Base-by-base conservation (phyloP, 2,797 vertebrate species). In the Rousettus madagascariensis region DNA sequence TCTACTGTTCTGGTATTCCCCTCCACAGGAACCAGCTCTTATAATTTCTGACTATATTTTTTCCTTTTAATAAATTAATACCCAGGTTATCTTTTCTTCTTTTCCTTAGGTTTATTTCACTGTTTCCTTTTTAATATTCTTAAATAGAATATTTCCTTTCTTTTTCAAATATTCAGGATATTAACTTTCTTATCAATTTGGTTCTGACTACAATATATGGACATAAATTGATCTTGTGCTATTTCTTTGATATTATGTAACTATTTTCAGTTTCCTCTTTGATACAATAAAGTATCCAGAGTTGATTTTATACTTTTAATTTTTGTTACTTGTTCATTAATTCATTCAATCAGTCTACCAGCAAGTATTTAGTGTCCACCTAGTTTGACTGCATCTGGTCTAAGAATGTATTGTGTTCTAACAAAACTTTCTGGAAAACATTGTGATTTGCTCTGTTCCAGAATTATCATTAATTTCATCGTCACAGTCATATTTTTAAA, bases 281-380 rank as follows among this genome's bases (percentile, higher is more conserved):
- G 38, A 77, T 63, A 90, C 30, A 90, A 59, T 38, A 68, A 88
- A 77, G 28, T 33, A 89, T n/a, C 38, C 55, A 92, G 33, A 78
- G 59, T n/a, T 46, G 65, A 33, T 79, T 94, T 92, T 89, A 43
- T 66, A 57, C 28, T 79, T 93, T 84, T 79, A 8, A 55, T 57
- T 93, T 94, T 78, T 85, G 69, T 95, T 72, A 94, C 15, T 16
- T 79, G 26, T 68, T 92, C 49, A 61, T 68, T 95, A 79, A 43
- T 51, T 53, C 16, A 43, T 51, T 53, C 16, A 85, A 51, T 91
- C 65, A 87, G 51, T 61, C n/a, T 79, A 46, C 15, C 20, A 90
- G 33, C 38, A 83, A 94, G 33, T 33, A 91, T 30, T 82, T 68
- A 66, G 36, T 68, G 51, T 12, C 43, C 61, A 96, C 90, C 57